Evolutionary conservation across 2,113 vertebrate species (phyloP).

Genomic region (Centropus bengalensis): DNA sequence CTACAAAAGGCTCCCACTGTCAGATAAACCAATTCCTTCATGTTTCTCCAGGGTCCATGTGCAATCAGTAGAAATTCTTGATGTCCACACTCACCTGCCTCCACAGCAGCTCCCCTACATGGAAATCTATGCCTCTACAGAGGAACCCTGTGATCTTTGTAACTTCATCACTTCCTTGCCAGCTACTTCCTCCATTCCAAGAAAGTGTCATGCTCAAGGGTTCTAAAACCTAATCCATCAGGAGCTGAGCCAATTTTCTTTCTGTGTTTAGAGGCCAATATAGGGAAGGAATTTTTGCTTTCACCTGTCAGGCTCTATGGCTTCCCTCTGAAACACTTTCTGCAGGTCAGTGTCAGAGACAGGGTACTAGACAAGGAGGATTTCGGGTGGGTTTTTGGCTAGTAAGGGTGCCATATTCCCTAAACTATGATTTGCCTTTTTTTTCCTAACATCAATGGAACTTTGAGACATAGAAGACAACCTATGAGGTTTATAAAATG

Average conservation of each 20-base stretch:
- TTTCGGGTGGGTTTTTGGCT: neutral
- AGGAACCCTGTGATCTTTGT: neutral
- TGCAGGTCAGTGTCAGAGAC: accelerated
- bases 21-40: neutral
- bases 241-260: neutral
- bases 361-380: neutral
- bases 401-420: neutral
- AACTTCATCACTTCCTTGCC: neutral
- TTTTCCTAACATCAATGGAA: neutral
- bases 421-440: neutral
- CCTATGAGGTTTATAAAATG: neutral
- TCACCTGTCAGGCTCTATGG: neutral
- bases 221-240: neutral
- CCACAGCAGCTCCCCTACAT: neutral
- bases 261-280: neutral
- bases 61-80: neutral
- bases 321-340: neutral
- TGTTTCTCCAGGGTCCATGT: neutral
- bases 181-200: neutral
- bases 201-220: neutral
- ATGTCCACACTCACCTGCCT: neutral
- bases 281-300: neutral
- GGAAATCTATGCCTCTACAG: neutral
- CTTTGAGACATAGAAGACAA: neutral
- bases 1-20: neutral